Evolutionary conservation across 2,113 vertebrate species (phyloP).

Genomic region (Ailuropoda melanoleuca): DNA sequence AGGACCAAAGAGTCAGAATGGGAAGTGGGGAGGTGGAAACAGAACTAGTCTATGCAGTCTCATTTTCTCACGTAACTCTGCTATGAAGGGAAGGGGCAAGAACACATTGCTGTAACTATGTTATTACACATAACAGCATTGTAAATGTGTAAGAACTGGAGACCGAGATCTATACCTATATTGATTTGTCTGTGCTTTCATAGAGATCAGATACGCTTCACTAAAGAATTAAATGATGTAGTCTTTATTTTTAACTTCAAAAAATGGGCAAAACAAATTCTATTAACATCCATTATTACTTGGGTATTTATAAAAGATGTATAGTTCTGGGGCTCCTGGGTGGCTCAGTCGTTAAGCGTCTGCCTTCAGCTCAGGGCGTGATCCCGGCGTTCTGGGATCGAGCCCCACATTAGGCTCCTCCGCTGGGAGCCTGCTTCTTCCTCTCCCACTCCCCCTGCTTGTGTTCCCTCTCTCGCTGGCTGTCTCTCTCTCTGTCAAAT

Average conservation of each 20-base stretch:
- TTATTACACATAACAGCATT: neutral
- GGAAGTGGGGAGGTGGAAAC: neutral
- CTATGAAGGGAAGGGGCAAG: neutral
- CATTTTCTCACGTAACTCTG: neutral
- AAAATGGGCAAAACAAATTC: neutral
- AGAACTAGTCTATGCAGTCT: neutral
- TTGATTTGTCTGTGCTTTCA: neutral
- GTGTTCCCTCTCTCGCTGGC: too few relatives aligned
- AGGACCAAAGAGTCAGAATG: neutral
- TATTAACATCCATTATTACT: neutral
- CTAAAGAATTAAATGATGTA: neutral
- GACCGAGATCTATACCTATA: rapidly evolving
- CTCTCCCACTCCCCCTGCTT: too few relatives aligned
- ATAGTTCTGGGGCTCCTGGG: too few relatives aligned
- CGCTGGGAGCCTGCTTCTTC: too few relatives aligned
- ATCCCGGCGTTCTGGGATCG: too few relatives aligned
- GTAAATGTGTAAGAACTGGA: neutral
- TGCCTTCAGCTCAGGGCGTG: too few relatives aligned
- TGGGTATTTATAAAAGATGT: neutral
- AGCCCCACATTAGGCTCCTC: too few relatives aligned
- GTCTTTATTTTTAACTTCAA: neutral
- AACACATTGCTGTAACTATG: neutral
- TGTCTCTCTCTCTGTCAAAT: too few relatives aligned
- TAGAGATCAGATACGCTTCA: neutral
- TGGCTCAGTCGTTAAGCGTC: too few relatives aligned